These are phyloP conservation scores for Clarias fuscus DNA, from an alignment of 2,797 vertebrate species.

Conservation along the genomic window DNA sequence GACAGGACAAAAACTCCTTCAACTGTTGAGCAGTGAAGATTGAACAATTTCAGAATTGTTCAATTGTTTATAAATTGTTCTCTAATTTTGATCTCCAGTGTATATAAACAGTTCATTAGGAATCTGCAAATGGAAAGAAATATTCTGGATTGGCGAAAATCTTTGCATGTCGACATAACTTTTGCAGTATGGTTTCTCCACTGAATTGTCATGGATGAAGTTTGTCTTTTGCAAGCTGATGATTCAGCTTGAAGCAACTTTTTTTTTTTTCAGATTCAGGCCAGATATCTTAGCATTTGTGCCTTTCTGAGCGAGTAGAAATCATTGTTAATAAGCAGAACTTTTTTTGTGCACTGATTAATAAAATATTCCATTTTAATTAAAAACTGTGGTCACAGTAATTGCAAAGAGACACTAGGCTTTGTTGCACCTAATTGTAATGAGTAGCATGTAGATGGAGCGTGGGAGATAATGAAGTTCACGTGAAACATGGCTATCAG, in stretches of 20 bases:
- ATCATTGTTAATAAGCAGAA: background rate
- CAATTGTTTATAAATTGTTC: too few species aligned
- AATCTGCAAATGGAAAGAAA: background rate
- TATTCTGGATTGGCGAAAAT: background rate
- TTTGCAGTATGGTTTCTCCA: background rate
- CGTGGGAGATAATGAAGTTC: constrained; percentile 42
- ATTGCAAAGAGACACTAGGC: constrained; percentile 36
- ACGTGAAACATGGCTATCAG: constrained; percentile 30
- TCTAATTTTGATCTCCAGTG: too few species aligned
- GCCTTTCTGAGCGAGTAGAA: background rate
- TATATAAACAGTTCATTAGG: background rate
- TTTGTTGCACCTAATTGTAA: constrained; percentile 41
- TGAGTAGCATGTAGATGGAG: constrained; percentile 24
- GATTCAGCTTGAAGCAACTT: background rate
- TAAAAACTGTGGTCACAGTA: constrained; percentile 26
- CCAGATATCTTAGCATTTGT: background rate
- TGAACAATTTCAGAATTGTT: too few species aligned
- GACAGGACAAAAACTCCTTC: too few species aligned
- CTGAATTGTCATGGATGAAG: background rate
- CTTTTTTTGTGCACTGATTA: constrained; percentile 20
- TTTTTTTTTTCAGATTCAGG: background rate
- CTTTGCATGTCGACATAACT: background rate
- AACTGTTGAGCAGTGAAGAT: too few species aligned
- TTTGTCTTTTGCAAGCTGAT: background rate
- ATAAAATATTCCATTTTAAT: constrained; percentile 17